These are phyloP conservation scores for Dryas iulia DNA, from an alignment of 1,140 invertebrate genomes.

Conservation along the genomic window DNA sequence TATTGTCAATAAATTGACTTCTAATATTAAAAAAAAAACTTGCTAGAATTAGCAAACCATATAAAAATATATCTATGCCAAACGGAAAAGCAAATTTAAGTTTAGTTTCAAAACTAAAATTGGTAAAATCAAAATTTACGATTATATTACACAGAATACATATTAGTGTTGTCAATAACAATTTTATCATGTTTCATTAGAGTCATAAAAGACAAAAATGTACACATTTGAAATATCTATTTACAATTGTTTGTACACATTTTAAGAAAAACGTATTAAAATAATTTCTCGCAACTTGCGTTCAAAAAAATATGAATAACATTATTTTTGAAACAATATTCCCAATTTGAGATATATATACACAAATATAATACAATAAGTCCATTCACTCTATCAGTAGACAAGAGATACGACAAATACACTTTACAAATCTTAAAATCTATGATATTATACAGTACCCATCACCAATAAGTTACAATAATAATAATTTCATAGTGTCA, in stretches of 20 bases:
- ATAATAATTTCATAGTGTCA: neutral
- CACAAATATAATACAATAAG: neutral
- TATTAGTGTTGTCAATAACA: neutral
- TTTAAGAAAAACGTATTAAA: neutral
- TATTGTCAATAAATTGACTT: constrained; percentile 45
- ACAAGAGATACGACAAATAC: neutral
- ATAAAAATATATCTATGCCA: constrained; percentile 9
- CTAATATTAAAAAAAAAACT: neutral
- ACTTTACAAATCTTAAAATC: neutral
- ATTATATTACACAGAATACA: neutral
- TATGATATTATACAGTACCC: neutral
- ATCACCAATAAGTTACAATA: neutral
- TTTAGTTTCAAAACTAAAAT: neutral
- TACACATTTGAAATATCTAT: neutral
- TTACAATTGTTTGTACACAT: neutral
- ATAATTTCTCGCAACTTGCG: neutral
- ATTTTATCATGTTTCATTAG: neutral
- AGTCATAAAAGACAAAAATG: neutral
- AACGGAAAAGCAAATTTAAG: neutral
- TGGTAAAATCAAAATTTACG: neutral
- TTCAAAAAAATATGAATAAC: neutral
- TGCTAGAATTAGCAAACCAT: constrained; percentile 6
- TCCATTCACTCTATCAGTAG: neutral
- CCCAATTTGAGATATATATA: neutral
- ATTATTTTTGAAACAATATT: neutral